Evolutionary conservation across 2,888 invertebrate species (phyloP), one percentile per base, ranked within the genome.

Genomic region (Rhimphoctona megacephalus): DNA sequence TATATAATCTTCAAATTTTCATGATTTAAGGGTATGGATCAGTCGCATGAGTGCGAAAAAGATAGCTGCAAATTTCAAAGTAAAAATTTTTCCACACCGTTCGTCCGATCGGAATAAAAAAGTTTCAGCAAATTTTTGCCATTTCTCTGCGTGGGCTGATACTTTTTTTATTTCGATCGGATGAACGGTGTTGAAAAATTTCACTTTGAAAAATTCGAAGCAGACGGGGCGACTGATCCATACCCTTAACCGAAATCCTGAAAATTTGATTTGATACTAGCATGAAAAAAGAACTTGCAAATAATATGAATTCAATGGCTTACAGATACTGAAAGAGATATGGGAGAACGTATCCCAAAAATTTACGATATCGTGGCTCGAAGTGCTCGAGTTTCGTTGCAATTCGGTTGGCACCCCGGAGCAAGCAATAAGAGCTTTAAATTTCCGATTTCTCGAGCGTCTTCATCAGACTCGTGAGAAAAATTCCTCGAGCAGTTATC

Each of bases 271-370:
- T 19, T 0, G 3, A 11, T 43, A 43, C 11, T 33, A 43, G 43
- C 1, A 9, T 14, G 5, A 52, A n/a, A 52, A 19, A 7, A n/a
- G 2, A 25, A 25, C 25, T 11, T 2, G 2, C 14, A 30, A 61
- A 39, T 69, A 22, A 43, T 30, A 3, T 17, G n/a, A n/a, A 33
- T 52, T 72, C 36, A 0, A 30, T n/a, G 52, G 33, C 43, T 64
- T 67, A 4, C 91, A 97, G 97, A 97, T 98, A 92, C 95, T 98
- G 95, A 96, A 96, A 85, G 96, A 96, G 86, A 96, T 98, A 89
- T 97, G 97, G 96, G 97, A 97, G 92, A 95, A 96, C 57, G 95
- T 97, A 30, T 96, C 96, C 77, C 94, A 95, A 81, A 92, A 94
- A 22, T 95, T 94, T 86, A 95, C 94, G 54, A 94, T 95, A 43